These are phyloP conservation scores for Zoroaster sp. DNA, from an alignment of 53 echinoderm and acorn worm genomes.

Conservation along the genomic window DNA sequence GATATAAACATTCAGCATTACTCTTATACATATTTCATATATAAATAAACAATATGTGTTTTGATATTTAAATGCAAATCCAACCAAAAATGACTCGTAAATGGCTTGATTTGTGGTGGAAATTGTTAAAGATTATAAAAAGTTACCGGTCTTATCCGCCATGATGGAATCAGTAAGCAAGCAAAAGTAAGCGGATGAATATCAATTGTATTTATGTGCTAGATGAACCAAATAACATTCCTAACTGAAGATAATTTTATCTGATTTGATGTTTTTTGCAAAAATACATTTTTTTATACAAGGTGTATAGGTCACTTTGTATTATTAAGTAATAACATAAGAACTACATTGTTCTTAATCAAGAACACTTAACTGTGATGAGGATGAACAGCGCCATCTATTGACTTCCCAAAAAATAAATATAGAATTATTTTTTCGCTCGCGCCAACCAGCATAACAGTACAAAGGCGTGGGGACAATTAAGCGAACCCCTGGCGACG, in stretches of 20 bases:
- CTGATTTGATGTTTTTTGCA: too few relatives aligned
- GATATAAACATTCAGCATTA: too few relatives aligned
- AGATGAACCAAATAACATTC: background rate
- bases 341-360: background rate
- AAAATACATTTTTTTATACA: too few relatives aligned
- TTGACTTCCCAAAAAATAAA: background rate
- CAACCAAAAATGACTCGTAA: background rate
- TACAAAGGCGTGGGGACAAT: too few relatives aligned
- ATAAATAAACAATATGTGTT: background rate
- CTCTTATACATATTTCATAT: too few relatives aligned
- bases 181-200: conserved; percentile 4
- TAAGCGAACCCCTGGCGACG: too few relatives aligned
- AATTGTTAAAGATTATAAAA: background rate
- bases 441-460: too few relatives aligned
- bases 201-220: background rate
- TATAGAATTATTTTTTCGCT: too few relatives aligned
- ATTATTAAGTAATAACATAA: background rate
- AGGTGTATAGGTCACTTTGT: too few relatives aligned
- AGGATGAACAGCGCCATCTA: background rate
- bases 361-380: background rate
- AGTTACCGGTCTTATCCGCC: conserved; percentile 47
- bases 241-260: too few relatives aligned
- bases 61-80: background rate
- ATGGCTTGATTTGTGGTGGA: background rate
- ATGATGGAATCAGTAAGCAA: background rate